These are phyloP conservation scores for Cynodonichthys magdalenae DNA, from an alignment of 2,797 vertebrate genomes.

Conservation along the genomic window DNA sequence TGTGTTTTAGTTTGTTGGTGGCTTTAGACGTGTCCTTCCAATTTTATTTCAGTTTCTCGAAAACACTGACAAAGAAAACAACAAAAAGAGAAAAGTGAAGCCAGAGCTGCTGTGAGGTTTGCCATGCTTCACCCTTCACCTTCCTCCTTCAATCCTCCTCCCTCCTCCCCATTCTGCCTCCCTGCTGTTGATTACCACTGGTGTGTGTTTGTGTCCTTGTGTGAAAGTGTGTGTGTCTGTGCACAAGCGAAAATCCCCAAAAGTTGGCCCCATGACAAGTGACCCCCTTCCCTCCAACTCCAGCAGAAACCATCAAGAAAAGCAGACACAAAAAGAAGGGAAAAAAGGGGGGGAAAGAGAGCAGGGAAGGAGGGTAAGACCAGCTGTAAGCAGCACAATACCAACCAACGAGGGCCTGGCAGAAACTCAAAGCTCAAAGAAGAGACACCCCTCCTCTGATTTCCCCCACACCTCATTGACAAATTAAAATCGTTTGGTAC, in stretches of 20 bases:
- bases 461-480: slow-evolving; percentile 63
- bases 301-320: slow-evolving; percentile 70
- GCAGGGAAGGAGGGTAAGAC: slow-evolving; percentile 76
- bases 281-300: slow-evolving; percentile 61
- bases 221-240: slow-evolving; percentile 39
- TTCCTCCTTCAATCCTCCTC: slow-evolving; percentile 55
- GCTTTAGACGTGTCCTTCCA: slow-evolving; percentile 5
- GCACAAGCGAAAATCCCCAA: slow-evolving; percentile 69
- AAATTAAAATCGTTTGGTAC: slow-evolving; percentile 85
- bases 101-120: slow-evolving; percentile 49
- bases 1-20: slow-evolving; percentile 10
- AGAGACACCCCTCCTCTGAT: slow-evolving; percentile 72
- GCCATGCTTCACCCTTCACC: slow-evolving; percentile 58
- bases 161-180: slow-evolving; percentile 36
- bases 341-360: slow-evolving; percentile 61
- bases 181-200: slow-evolving; percentile 65
- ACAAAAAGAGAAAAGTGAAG: slow-evolving; percentile 30
- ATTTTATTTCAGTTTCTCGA: neutral
- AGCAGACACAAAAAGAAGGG: slow-evolving; percentile 58
- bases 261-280: slow-evolving; percentile 80
- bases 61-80: slow-evolving; percentile 13
- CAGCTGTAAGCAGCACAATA: slow-evolving; percentile 89
- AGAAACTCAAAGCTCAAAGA: slow-evolving; percentile 89
- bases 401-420: slow-evolving; percentile 85
- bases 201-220: slow-evolving; percentile 50